Conservation (phyloP, 2,888 invertebrate genomes). For the Morpho achilles region DNA sequence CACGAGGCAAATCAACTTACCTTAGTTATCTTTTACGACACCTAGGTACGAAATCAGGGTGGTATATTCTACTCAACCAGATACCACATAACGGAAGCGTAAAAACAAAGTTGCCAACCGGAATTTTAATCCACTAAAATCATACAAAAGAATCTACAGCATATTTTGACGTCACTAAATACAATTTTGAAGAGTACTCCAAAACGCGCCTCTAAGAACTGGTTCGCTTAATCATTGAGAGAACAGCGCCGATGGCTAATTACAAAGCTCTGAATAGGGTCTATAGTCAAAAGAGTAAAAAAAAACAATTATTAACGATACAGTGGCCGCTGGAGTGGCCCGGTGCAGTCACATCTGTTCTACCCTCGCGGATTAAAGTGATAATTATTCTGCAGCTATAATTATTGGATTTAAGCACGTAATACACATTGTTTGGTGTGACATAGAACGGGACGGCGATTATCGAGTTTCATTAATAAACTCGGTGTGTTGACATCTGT, state of each 20-base stretch:
- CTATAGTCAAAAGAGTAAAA: constrained; percentile 64
- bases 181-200: constrained; percentile 37
- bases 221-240: constrained; percentile 57
- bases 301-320: constrained; percentile 72
- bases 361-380: constrained; percentile 68
- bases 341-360: constrained; percentile 76
- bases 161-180: constrained; percentile 16
- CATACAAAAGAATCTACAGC: constrained; percentile 10
- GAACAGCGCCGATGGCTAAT: constrained; percentile 67
- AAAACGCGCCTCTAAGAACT: constrained; percentile 39
- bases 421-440: constrained; percentile 36
- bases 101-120: too few species aligned
- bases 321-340: constrained; percentile 73
- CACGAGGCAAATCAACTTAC: too few species aligned
- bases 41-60: too few species aligned
- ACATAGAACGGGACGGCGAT: constrained; percentile 18
- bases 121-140: neutral
- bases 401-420: constrained; percentile 71
- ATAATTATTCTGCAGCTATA: constrained; percentile 74
- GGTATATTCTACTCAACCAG: too few species aligned
- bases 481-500: constrained; percentile 16
- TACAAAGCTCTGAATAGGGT: constrained; percentile 71
- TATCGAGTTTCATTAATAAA: constrained; percentile 15
- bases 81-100: too few species aligned
- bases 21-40: too few species aligned